Base-by-base conservation (phyloP, 2,888 invertebrate species). In the Dasypogon diadema region DNA sequence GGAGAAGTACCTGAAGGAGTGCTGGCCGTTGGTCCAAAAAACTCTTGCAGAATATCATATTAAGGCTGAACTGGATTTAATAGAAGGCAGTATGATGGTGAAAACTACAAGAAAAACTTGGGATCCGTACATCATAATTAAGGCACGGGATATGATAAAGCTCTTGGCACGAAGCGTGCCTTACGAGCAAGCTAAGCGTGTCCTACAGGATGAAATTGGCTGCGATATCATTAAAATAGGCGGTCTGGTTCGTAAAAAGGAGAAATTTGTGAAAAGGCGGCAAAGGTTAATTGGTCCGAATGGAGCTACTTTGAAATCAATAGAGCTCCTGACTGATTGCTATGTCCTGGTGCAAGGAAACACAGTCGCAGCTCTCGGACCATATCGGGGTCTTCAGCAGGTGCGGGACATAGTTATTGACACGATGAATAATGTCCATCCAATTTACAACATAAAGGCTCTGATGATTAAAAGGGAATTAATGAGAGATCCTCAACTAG, bases 371-470 rank as follows among this genome's bases (percentile, higher is more conserved):
- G 95, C 96, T 0, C 88, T 99, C n/a, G 99, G 99, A 0, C 97
- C 99, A 1, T 95, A 97, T 83, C 93, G 92, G 86, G 99, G 99
- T 0, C 85, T 96, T 22, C 91, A 92, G 75, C 93, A 95, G 85
- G 95, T 95, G 0, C 88, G 98, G 75, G 91, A 93, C 80, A 95
- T 99, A 81, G 95, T 96, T 1, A 93, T 94, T 83, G 99, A 99
- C 81, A 98, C 98, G 0, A 98, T 99, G 98, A 96, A 95, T 83
- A 99, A 99, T 85, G 91, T 99, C 74, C 99, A 99, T 88, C 99
- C 99, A 0, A 96, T 99, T 85, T 99, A 98, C 83, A 98, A 98
- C 82, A 97, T 99, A 1, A 95, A 98, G 88, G 93, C 96, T 1
- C 86, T 99, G 68, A 99, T 99, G 98, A 98, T 99, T 68, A 99